phyloP scores from a whole-genome alignment of 2,888 invertebrate genomes.

The Geotrupes spiniger region DNA sequence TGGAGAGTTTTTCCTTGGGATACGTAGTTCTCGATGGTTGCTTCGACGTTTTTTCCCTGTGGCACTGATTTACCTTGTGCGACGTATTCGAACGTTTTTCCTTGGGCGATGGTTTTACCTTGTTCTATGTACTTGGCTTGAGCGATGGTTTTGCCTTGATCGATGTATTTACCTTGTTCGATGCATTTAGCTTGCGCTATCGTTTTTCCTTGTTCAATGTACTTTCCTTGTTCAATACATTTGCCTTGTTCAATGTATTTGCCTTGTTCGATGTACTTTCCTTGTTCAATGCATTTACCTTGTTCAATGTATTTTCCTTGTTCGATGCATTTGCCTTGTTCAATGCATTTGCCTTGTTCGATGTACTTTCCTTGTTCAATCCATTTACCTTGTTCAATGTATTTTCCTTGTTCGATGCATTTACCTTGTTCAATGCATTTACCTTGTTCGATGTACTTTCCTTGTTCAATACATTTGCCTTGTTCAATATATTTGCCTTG shows the following conservation, averaged over 20 bases:
- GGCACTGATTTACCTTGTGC: conserved; percentile 5
- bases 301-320: conserved; percentile 3
- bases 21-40: not conserved
- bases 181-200: conserved; percentile 9
- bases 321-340: conserved; percentile 1
- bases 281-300: conserved; percentile 2
- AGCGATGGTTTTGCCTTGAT: conserved; percentile 8
- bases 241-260: conserved; percentile 6
- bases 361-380: conserved; percentile 4
- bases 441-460: too few relatives aligned
- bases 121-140: conserved; percentile 14
- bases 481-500: conserved; percentile 6
- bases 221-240: conserved; percentile 6
- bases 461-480: not conserved
- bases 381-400: conserved; percentile 7
- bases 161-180: conserved; percentile 5
- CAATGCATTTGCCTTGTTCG: conserved; percentile 3
- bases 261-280: conserved; percentile 3
- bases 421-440: conserved; percentile 5
- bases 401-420: not conserved
- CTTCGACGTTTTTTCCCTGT: not conserved
- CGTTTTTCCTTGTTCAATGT: conserved; percentile 10
- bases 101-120: conserved; percentile 12
- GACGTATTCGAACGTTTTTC: conserved; percentile 9
- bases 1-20: not conserved